Evolutionary conservation across 2,797 vertebrate genomes (phyloP).

Genomic region (Myoxocephalus aenaeus): DNA sequence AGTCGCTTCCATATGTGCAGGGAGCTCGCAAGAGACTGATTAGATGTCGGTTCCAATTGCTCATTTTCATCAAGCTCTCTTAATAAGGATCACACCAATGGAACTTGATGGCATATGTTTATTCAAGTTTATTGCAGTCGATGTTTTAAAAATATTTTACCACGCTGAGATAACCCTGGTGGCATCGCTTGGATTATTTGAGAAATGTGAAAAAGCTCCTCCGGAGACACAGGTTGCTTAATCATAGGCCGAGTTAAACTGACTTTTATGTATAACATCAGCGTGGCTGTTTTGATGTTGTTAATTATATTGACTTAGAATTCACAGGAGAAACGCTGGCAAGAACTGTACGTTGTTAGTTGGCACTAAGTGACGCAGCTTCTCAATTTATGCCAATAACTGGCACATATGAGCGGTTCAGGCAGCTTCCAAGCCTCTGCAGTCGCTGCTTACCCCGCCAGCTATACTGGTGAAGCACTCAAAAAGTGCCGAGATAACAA

Average conservation of each 20-base stretch:
- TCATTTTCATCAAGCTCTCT: neutral
- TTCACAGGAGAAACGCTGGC: neutral
- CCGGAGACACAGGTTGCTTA: neutral
- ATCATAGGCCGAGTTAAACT: neutral
- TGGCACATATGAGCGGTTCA: conserved; percentile 3
- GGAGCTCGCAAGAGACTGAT: neutral
- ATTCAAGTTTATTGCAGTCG: neutral
- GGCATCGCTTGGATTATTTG: neutral
- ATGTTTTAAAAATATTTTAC: neutral
- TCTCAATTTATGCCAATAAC: conserved; percentile 12
- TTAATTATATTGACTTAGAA: conserved; percentile 12
- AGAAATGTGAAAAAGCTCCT: neutral
- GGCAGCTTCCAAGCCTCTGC: neutral
- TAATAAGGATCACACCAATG: neutral
- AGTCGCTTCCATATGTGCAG: neutral
- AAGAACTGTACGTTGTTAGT: neutral
- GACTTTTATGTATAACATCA: neutral
- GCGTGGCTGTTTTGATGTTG: neutral
- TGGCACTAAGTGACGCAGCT: neutral
- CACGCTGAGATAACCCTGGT: neutral
- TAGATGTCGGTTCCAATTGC: neutral
- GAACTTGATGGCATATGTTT: neutral
- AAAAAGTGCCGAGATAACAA: conserved; percentile 15
- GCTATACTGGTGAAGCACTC: neutral
- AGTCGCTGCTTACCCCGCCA: neutral